These are phyloP conservation scores for Turritopsis rubra DNA, from an alignment of 30 jellyfish, hydroid and myxozoan species.

Conservation along the genomic window DNA sequence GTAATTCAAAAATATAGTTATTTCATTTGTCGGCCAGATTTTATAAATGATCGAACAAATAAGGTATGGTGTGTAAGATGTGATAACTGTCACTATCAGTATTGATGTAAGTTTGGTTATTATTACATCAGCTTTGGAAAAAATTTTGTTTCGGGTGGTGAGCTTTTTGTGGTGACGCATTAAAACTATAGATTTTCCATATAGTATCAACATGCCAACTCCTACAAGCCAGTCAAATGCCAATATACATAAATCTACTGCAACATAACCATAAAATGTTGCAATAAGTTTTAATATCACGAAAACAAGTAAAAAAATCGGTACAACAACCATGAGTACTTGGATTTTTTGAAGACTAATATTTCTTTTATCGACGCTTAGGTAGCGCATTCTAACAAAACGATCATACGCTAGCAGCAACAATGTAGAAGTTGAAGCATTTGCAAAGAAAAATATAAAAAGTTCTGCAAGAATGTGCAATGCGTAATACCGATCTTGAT, in stretches of 20 bases:
- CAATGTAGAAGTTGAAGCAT: neutral
- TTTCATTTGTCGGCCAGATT: neutral
- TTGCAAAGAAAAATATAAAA: neutral
- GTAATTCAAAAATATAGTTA: neutral
- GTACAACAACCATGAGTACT: neutral
- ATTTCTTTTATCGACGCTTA: too few relatives aligned
- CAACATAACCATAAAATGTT: neutral
- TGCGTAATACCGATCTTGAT: neutral
- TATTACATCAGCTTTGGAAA: neutral
- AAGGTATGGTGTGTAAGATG: neutral
- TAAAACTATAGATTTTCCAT: neutral
- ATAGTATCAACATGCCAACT: neutral
- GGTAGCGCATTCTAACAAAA: neutral
- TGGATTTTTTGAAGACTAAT: neutral
- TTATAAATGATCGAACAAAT: neutral
- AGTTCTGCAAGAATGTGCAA: neutral
- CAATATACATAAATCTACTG: neutral
- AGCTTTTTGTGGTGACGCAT: neutral
- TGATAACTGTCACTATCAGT: neutral
- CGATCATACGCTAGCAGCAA: neutral
- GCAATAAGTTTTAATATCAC: neutral
- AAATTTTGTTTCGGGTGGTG: neutral
- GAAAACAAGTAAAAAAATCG: neutral
- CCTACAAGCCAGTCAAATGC: neutral
- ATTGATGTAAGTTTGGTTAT: neutral